Base-by-base conservation (phyloP, 2,888 invertebrate genomes). In the Sycophila texana region DNA sequence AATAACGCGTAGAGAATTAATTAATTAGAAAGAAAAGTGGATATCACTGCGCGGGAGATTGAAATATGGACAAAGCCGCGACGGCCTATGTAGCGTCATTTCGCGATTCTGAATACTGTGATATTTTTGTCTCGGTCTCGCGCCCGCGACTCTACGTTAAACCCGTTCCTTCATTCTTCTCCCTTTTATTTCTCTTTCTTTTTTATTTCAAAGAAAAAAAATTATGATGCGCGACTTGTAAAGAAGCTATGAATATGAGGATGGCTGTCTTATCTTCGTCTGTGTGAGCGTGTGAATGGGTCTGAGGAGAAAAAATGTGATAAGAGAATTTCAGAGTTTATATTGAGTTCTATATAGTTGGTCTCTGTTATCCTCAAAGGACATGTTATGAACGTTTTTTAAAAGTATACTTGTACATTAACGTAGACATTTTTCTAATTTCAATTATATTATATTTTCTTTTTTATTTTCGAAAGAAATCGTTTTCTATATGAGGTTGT, bases 121-220 rank as follows among this genome's bases (percentile, higher is more conserved):
- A 89, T 89, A 89, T 85, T 88, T 88, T 86, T 87, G 86, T 86
- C 87, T 87, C 87, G 85, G 86, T 87, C 87, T 86, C 85, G 87
- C 61, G 79, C 61, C 71, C 63, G 61, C 30, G 66, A 74, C 55
- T 82, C 72, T 77, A 61, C 78, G 77, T 79, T 81, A 47, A 57
- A 53, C 67, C 39, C 72, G 26, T 68, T 79, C 65, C 63, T 73
- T 39, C 39, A 39, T 39, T 39, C 39, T 39, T 10, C 39, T 10
- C 7, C 39, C 39, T 61, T 74, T 72, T 76, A 63, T 65, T 79
- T 77, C 61, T 67, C 47, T 72, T 58, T 22, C 60, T 51, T 26
- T 60, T 66, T 61, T 39, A 13, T 68, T 47, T 53, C 30, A 58
- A 4, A 20, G 14, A 75, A 71, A 13, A 5, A 39, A 80, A 68